Conservation (phyloP, 2,797 vertebrate species). For the Coreius guichenoti region DNA sequence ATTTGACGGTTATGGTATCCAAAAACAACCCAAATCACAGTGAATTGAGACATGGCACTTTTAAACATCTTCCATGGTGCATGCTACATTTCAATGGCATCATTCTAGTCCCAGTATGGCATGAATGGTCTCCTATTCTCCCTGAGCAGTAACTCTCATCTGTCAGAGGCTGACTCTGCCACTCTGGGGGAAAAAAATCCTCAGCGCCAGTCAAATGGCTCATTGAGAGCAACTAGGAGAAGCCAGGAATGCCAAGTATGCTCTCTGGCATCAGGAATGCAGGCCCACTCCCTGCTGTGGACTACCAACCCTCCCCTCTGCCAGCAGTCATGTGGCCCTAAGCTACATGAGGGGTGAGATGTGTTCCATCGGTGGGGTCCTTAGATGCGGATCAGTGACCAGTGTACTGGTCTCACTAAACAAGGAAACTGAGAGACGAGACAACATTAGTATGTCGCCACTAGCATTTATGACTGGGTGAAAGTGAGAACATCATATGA, state of each 20-base stretch:
- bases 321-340: constrained; percentile 54
- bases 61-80: constrained; percentile 14
- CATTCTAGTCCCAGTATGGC: constrained; percentile 44
- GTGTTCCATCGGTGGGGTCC: neutral
- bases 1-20: neutral
- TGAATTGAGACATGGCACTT: constrained; percentile 16
- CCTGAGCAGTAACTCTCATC: constrained; percentile 28
- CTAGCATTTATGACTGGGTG: constrained; percentile 6
- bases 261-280: constrained; percentile 60
- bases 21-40: constrained; percentile 3
- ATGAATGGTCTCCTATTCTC: constrained; percentile 54
- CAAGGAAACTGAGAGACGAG: constrained; percentile 10
- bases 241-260: constrained; percentile 62
- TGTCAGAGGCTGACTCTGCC: constrained; percentile 49
- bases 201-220: constrained; percentile 57
- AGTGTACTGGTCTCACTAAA: neutral
- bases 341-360: constrained; percentile 34
- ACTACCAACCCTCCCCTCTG: constrained; percentile 45
- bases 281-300: constrained; percentile 55
- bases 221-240: constrained; percentile 57
- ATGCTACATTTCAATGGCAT: constrained; percentile 50
- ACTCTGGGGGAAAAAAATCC: constrained; percentile 38
- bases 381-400: constrained; percentile 11
- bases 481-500: neutral
- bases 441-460: constrained; percentile 4